phyloP scores from a whole-genome alignment of 2,797 vertebrate species.

The Brotogeris chrysoptera region DNA sequence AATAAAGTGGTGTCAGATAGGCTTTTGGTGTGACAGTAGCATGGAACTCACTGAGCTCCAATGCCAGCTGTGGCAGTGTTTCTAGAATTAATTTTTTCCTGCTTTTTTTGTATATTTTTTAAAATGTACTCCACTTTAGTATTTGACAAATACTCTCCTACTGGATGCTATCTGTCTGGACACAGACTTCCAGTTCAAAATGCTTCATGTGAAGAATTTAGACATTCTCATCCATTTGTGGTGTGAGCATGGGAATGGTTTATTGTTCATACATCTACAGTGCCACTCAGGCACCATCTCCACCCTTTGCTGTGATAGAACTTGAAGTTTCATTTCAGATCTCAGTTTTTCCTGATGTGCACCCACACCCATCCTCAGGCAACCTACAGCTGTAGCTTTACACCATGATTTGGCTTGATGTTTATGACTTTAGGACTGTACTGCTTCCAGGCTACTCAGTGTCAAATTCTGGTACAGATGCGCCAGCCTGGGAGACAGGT shows the following conservation, averaged over 20 bases:
- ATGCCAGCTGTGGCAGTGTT: background rate
- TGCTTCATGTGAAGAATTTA: background rate
- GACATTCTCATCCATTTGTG: background rate
- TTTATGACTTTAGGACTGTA: background rate
- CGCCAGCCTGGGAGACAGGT: background rate
- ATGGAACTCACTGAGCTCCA: background rate
- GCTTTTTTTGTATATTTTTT: background rate
- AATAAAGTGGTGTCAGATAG: background rate
- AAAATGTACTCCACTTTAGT: background rate
- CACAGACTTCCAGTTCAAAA: background rate
- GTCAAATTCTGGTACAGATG: background rate
- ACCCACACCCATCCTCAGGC: background rate
- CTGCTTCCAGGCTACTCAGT: background rate
- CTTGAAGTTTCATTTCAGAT: background rate
- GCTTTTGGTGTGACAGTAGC: background rate
- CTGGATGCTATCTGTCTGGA: background rate
- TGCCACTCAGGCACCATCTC: background rate
- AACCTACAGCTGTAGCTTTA: background rate
- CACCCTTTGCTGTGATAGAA: background rate
- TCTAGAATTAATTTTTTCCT: conserved; percentile 15
- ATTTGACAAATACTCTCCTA: background rate
- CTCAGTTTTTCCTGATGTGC: background rate
- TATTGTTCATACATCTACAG: background rate
- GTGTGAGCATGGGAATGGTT: background rate
- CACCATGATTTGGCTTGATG: background rate